Base-by-base conservation (phyloP, 2,113 vertebrate genomes). In the Podiceps cristatus region DNA sequence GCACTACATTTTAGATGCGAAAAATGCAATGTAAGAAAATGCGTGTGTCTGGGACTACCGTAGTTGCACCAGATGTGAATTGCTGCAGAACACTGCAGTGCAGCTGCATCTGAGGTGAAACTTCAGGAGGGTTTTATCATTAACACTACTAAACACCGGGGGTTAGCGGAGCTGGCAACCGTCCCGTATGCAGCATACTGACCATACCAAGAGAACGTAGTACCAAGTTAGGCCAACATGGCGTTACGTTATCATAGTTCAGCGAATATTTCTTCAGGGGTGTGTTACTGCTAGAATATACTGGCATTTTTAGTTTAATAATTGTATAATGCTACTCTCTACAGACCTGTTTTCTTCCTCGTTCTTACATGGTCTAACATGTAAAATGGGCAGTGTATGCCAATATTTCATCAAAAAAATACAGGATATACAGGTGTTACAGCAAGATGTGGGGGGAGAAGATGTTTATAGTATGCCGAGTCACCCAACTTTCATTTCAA, bases 41-140 rank as follows among this genome's bases (percentile, higher is more conserved):
- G 25, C 6, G 0, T 2, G 0, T 18, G 11, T 18, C 37, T 69
- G 67, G 49, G 44, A 35, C 14, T 9, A 2, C 24, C 0, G 0
- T 7, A 20, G 42, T 35, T n/a, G 31, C 18, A 37, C 20, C 24
- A 52, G 18, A 2, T 58, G 73, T 31, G 58, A 71, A 33, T 7
- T 18, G n/a, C 78, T 85, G 77, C 69, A 40, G 66, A 53, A 47
- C 28, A 16, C 13, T 25, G 72, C 19, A 14, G 63, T 52, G 7
- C 42, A 62, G 73, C 56, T 79, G 68, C 40, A 29, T 29, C 37
- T 4, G 25, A 88, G 71, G 45, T 18, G 28, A 47, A 23, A 13
- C 40, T 37, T 31, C 7, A 28, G 62, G 35, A 50, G 7, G 28
- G 49, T 53, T 77, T 60, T 84, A 19, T 60, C 16, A 7, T 27